phyloP scores from a whole-genome alignment of 1,140 invertebrate species.

The Hesperophylax magnus region DNA sequence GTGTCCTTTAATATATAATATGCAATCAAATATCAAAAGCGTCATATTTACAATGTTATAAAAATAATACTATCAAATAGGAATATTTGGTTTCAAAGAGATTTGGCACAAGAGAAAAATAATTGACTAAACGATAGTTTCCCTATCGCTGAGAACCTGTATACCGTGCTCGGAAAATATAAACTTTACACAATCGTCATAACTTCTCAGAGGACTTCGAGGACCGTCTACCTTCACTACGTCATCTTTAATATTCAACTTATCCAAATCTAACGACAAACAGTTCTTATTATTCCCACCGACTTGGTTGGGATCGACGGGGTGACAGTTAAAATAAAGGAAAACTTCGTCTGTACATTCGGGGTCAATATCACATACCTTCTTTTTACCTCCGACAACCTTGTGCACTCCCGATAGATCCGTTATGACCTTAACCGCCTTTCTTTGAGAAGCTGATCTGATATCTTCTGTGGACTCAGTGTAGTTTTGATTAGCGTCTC shows the following conservation, averaged over 20 bases:
- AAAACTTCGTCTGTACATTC: slow-evolving; percentile 57
- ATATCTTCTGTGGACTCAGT: slow-evolving; percentile 60
- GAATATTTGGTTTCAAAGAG: slow-evolving; percentile 5
- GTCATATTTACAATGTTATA: too few species aligned
- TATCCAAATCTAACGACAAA: slow-evolving; percentile 43
- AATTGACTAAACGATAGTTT: slow-evolving; percentile 76
- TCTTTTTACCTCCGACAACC: slow-evolving; percentile 53
- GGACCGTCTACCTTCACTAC: slow-evolving; percentile 56
- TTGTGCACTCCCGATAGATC: slow-evolving; percentile 65
- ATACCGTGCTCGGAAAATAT: slow-evolving; percentile 82
- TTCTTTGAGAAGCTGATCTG: slow-evolving; percentile 63
- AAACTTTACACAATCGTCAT: slow-evolving; percentile 78
- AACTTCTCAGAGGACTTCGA: slow-evolving; percentile 67
- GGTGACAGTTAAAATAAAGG: slow-evolving; percentile 61
- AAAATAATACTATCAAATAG: slow-evolving; percentile 21
- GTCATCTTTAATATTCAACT: slow-evolving; percentile 55
- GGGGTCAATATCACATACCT: slow-evolving; percentile 58
- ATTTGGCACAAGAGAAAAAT: slow-evolving; percentile 18
- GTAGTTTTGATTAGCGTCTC: slow-evolving; percentile 61
- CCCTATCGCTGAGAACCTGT: slow-evolving; percentile 81
- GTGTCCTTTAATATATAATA: too few species aligned
- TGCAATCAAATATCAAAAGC: too few species aligned
- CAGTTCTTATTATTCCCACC: slow-evolving; percentile 52
- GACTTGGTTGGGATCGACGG: slow-evolving; percentile 56
- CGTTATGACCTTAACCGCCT: slow-evolving; percentile 71